A percentile compares a stretch with the other conserved stretches of the same genome.
phyloP scores from a whole-genome alignment of 2,113 vertebrate genomes.

The Cygnus atratus region DNA sequence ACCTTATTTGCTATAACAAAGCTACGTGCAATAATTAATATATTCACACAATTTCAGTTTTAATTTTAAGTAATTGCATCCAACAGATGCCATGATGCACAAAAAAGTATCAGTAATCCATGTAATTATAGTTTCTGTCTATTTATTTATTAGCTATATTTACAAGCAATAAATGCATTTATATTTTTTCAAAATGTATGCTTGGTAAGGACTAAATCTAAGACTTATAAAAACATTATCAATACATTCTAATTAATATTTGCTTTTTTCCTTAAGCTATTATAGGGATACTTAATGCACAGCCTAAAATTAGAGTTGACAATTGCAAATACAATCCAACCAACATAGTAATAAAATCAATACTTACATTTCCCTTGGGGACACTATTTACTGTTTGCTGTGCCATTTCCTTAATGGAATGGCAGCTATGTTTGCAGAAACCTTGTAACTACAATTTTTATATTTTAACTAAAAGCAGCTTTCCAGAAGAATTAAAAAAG shows the following conservation, averaged over 20 bases:
- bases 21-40: neutral
- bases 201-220: conserved; percentile 54
- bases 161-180: conserved; percentile 25
- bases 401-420: conserved; percentile 87
- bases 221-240: conserved; percentile 70
- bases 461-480: conserved; percentile 87
- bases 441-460: conserved; percentile 82
- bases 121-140: conserved; percentile 39
- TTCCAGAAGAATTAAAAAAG: conserved; percentile 76
- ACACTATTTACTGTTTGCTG: conserved; percentile 84
- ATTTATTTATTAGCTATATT: conserved; percentile 10
- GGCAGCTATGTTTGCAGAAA: conserved; percentile 85
- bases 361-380: conserved; percentile 86
- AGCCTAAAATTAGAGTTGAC: conserved; percentile 85
- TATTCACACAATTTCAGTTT: neutral
- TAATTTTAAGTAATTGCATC: conserved; percentile 32
- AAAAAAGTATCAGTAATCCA: conserved; percentile 59
- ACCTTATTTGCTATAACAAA: neutral
- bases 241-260: conserved; percentile 81
- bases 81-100: neutral
- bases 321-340: conserved; percentile 86
- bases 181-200: conserved; percentile 45
- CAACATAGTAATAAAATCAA: conserved; percentile 87
- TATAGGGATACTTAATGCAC: conserved; percentile 83
- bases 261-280: conserved; percentile 75